These are phyloP conservation scores for Solea solea DNA, from an alignment of 2,113 vertebrate species.

Conservation along the genomic window DNA sequence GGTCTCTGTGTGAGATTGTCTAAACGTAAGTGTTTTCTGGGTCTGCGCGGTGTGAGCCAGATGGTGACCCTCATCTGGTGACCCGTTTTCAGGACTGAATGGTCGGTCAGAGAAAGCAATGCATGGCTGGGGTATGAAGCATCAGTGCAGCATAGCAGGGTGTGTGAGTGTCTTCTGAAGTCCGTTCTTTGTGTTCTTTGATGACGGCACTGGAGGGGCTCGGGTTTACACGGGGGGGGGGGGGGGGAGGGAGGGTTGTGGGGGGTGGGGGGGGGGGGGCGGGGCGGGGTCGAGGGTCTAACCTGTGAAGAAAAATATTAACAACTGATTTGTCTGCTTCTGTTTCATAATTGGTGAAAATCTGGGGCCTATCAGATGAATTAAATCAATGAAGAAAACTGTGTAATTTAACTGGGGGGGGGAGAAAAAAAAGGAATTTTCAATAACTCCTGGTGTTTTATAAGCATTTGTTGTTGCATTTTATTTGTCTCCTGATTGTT, in stretches of 20 bases:
- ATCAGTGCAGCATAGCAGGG: not conserved
- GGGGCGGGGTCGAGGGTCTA: not conserved
- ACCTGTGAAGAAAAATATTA: conserved; percentile 6
- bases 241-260: not conserved
- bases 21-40: not conserved
- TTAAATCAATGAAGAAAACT: not conserved
- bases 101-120: not conserved
- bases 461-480: conserved; percentile 2
- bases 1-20: conserved; percentile 21
- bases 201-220: not conserved
- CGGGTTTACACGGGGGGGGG: conserved; percentile 24
- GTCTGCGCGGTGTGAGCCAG: not conserved
- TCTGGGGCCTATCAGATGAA: not conserved
- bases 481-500: conserved; percentile 19
- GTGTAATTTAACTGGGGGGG: conserved; percentile 15
- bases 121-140: not conserved
- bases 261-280: not conserved
- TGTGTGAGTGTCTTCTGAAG: conserved; percentile 39
- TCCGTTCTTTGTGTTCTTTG: conserved; percentile 16
- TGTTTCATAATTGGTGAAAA: conserved; percentile 11
- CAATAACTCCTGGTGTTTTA: not conserved
- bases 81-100: not conserved
- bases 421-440: conserved; percentile 3
- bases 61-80: conserved; percentile 1
- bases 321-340: not conserved